Evolutionary conservation across 2,888 invertebrate species (phyloP).

Genomic region (Oxystoma pomonae): DNA sequence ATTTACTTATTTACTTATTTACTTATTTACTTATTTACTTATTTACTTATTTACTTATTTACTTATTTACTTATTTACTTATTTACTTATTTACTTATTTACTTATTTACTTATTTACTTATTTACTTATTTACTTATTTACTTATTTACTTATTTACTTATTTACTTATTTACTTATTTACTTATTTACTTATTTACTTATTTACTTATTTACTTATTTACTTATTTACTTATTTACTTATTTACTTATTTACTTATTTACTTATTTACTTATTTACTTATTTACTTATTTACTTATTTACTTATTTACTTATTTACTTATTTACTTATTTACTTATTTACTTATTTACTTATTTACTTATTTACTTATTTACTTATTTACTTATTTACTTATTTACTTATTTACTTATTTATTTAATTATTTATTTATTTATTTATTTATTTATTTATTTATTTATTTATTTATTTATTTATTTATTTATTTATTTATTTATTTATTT

Average conservation of each 20-base stretch:
- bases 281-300: neutral
- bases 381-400: constrained; percentile 7
- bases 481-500: constrained; percentile 9
- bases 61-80: neutral
- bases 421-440: constrained; percentile 9
- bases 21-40: neutral
- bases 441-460: constrained; percentile 9
- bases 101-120: neutral
- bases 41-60: neutral
- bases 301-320: neutral
- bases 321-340: constrained; percentile 1
- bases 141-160: neutral
- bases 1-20: neutral
- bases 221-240: constrained; percentile 5
- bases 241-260: neutral
- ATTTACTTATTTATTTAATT: constrained; percentile 8
- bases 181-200: neutral
- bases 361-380: constrained; percentile 8
- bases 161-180: neutral
- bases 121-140: neutral
- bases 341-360: constrained; percentile 7
- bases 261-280: neutral
- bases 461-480: constrained; percentile 9
- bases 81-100: neutral
- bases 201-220: neutral